Conservation (phyloP, 2,888 invertebrate genomes). For the Leuctra nigra region DNA sequence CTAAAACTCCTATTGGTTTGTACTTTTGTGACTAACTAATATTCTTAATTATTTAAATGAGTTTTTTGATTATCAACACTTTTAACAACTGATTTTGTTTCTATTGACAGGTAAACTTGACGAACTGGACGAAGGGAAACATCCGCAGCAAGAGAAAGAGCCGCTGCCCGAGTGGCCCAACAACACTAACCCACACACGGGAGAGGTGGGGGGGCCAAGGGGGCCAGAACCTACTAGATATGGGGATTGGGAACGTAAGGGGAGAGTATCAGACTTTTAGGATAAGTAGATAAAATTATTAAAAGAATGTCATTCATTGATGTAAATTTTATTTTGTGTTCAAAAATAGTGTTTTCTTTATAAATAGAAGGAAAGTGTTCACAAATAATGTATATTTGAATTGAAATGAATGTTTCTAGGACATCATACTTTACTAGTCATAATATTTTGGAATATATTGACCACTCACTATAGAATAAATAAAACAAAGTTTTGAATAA, state of each 20-base stretch:
- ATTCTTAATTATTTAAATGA: background rate
- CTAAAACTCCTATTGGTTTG: slow-evolving; percentile 50
- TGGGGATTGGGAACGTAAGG: slow-evolving; percentile 99
- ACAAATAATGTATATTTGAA: too few species aligned
- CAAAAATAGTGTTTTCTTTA: too few species aligned
- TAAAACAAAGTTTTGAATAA: too few species aligned
- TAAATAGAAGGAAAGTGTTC: too few species aligned
- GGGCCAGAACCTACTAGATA: slow-evolving; percentile 99
- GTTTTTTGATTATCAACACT: background rate
- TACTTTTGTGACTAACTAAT: slow-evolving; percentile 30
- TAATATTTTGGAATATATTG: too few species aligned
- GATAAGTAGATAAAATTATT: too few species aligned
- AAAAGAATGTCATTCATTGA: too few species aligned
- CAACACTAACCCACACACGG: slow-evolving; percentile 84
- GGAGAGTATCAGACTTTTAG: slow-evolving; percentile 94
- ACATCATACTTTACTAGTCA: too few species aligned
- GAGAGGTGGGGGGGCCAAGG: slow-evolving; percentile 89
- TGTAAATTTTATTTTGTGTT: too few species aligned
- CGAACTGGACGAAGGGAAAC: slow-evolving; percentile 58
- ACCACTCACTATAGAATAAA: too few species aligned
- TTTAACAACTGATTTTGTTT: background rate
- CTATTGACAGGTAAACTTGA: slow-evolving; percentile 62
- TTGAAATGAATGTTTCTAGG: too few species aligned
- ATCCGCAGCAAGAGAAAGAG: slow-evolving; percentile 74
- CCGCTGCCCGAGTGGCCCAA: slow-evolving; percentile 80